Percentiles rank a stretch among this genome's conserved stretches.
phyloP scores from a whole-genome alignment of 2,797 vertebrate genomes.

The Rhadinocentrus ornatus region DNA sequence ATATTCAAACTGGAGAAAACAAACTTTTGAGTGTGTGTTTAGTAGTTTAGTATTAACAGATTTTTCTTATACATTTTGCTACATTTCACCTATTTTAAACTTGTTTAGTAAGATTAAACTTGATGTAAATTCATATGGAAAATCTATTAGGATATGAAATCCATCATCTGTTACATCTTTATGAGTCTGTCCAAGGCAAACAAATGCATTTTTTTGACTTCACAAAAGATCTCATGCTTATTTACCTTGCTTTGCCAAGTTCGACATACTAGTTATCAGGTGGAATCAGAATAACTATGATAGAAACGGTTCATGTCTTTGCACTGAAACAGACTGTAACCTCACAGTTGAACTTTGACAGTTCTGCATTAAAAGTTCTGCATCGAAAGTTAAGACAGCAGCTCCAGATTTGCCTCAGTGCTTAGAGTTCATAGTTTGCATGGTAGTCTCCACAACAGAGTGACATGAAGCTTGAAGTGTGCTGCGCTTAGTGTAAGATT shows the following conservation, averaged over 20 bases:
- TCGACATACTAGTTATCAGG: background rate
- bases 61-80: slow-evolving; percentile 4
- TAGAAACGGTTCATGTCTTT: background rate
- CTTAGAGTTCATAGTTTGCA: background rate
- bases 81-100: slow-evolving; percentile 1
- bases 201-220: background rate
- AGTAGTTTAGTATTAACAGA: slow-evolving; percentile 1
- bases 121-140: slow-evolving; percentile 13
- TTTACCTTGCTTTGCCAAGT: background rate
- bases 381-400: background rate
- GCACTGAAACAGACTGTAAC: background rate
- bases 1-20: slow-evolving; percentile 1
- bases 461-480: background rate
- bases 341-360: background rate
- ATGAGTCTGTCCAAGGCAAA: slow-evolving; percentile 12
- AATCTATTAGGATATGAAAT: slow-evolving; percentile 7
- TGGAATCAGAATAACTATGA: background rate
- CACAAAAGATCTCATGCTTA: background rate
- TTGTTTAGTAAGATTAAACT: too few relatives aligned
- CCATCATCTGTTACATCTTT: slow-evolving; percentile 4
- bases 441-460: background rate
- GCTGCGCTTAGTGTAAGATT: background rate
- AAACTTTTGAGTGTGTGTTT: slow-evolving; percentile 5
- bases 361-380: background rate
- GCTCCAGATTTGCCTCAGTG: background rate